These are phyloP conservation scores for Sisor rabdophorus DNA, from an alignment of 2,113 vertebrate genomes.

Conservation along the genomic window DNA sequence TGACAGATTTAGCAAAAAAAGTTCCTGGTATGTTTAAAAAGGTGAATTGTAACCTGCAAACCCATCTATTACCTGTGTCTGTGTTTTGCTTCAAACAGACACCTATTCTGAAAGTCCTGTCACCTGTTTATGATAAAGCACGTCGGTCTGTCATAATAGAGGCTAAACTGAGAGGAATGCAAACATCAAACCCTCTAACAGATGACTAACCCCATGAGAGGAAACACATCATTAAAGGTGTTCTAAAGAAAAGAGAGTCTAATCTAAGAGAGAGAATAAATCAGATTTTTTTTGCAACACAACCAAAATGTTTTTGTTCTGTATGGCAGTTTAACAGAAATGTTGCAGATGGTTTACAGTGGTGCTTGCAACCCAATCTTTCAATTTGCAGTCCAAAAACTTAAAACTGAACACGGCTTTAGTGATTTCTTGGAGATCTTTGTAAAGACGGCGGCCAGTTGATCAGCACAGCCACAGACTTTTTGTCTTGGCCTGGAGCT, in stretches of 20 bases:
- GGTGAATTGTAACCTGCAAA: background rate
- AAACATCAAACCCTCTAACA: background rate
- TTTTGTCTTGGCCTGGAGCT: no score
- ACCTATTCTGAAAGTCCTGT: background rate
- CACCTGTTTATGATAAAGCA: slow-evolving; percentile 17
- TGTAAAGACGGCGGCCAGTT: no score
- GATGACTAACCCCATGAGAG: background rate
- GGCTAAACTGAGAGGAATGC: slow-evolving; percentile 19
- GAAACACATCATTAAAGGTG: background rate
- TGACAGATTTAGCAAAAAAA: background rate
- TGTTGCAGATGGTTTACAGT: background rate
- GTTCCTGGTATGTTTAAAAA: slow-evolving; percentile 18
- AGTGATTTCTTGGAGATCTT: no score
- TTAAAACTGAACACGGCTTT: no score
- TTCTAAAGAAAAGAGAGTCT: background rate
- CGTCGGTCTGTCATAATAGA: slow-evolving; percentile 10
- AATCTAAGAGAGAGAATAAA: background rate
- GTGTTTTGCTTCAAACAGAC: slow-evolving; percentile 1
- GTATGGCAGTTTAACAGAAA: background rate
- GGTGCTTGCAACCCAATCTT: no score
- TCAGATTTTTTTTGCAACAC: background rate
- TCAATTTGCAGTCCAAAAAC: no score
- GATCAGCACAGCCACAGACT: no score
- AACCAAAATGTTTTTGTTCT: no score
- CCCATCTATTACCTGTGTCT: slow-evolving; percentile 28